phyloP scores from a whole-genome alignment of 2,888 invertebrate genomes.

The Lasioglossum lativentre region DNA sequence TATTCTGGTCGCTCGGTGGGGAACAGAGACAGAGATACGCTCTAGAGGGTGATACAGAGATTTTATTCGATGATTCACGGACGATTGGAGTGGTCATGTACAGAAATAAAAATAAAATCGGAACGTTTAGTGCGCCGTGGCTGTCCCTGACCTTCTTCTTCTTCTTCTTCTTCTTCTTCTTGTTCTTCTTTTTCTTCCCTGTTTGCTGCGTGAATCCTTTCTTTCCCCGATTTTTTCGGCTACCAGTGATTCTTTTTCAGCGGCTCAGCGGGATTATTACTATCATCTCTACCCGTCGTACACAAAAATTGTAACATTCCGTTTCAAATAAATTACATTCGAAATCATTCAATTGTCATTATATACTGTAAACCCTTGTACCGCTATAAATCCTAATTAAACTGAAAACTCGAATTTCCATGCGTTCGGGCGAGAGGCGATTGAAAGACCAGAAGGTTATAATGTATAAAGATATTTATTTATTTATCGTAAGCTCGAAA shows the following conservation, averaged over 20 bases:
- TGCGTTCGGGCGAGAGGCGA: background rate
- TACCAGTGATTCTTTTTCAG: conserved; percentile 14
- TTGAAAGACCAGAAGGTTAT: background rate
- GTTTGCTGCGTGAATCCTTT: conserved; percentile 4
- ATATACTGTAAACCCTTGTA: background rate
- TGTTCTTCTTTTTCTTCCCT: conserved; percentile 40
- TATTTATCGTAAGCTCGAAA: background rate
- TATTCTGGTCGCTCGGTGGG: conserved; percentile 19
- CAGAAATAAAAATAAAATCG: conserved; percentile 69
- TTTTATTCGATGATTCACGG: conserved; percentile 67
- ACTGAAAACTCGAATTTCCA: background rate
- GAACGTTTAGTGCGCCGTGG: conserved; percentile 49
- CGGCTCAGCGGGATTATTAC: background rate
- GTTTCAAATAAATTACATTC: background rate
- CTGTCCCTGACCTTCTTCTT: conserved; percentile 62
- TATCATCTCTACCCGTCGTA: background rate
- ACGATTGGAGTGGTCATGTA: conserved; percentile 67
- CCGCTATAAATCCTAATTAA: background rate
- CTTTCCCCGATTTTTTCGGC: background rate
- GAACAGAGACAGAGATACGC: conserved; percentile 22
- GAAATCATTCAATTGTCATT: background rate
- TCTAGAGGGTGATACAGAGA: conserved; percentile 53
- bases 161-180: conserved; percentile 39
- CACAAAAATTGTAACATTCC: background rate
- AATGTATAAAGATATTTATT: background rate